These are phyloP conservation scores for Nasonia giraulti DNA, from an alignment of 1,140 invertebrate genomes.

Conservation along the genomic window DNA sequence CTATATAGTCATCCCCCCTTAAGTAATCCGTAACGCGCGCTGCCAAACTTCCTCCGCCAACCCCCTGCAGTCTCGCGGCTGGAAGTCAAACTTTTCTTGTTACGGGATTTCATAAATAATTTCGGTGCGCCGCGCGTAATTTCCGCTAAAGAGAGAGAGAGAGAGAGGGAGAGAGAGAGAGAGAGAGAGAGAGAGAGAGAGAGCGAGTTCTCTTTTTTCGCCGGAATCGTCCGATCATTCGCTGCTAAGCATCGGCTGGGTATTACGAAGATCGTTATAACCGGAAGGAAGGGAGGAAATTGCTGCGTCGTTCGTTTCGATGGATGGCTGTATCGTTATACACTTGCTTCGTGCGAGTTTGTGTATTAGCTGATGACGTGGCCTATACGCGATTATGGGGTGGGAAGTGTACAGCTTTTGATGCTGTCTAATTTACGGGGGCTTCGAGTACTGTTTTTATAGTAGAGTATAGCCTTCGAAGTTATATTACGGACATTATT, in stretches of 20 bases:
- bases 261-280: neutral
- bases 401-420: too few relatives aligned
- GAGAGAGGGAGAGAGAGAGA: too few relatives aligned
- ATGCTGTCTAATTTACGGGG: slow-evolving; percentile 1
- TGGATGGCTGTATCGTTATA: too few relatives aligned
- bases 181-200: too few relatives aligned
- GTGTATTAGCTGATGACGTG: neutral
- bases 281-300: neutral
- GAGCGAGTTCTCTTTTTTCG: neutral
- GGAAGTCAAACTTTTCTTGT: slow-evolving; percentile 40
- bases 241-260: neutral
- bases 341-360: neutral
- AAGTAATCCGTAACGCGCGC: neutral
- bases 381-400: neutral
- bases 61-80: neutral
- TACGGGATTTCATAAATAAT: slow-evolving; percentile 46
- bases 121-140: neutral
- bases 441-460: too few relatives aligned
- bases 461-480: too few relatives aligned
- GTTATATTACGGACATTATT: too few relatives aligned
- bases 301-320: neutral
- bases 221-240: slow-evolving; percentile 11
- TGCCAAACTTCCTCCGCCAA: neutral
- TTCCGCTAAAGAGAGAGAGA: neutral
- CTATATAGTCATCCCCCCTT: neutral